Conservation (phyloP, 2,888 invertebrate species). For the Mimumesa dahlbomi region DNA sequence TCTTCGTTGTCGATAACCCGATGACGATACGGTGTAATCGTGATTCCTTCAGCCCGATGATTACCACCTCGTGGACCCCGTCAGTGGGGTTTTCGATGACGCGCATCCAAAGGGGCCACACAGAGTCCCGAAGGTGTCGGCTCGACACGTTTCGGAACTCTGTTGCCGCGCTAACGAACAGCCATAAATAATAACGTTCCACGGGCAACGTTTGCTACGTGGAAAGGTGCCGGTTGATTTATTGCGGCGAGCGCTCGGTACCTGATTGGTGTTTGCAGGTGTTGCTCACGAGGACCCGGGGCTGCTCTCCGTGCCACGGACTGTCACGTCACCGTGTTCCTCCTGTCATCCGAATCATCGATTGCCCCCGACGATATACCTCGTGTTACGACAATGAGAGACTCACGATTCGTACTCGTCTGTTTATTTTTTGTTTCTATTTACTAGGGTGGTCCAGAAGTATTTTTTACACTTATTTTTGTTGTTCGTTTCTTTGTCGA, state of each 20-base stretch:
- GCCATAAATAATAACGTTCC: slow-evolving; percentile 71
- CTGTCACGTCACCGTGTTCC: slow-evolving; percentile 53
- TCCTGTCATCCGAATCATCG: slow-evolving; percentile 44
- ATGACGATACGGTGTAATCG: slow-evolving; percentile 31
- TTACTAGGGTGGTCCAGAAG: too few relatives aligned
- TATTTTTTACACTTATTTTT: too few relatives aligned
- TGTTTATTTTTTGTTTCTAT: too few relatives aligned
- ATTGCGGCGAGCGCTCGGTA: slow-evolving; percentile 58
- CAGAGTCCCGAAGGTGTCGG: slow-evolving; percentile 56
- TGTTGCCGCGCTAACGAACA: slow-evolving; percentile 72
- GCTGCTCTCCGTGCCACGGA: slow-evolving; percentile 26
- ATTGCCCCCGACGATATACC: too few relatives aligned
- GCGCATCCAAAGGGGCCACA: slow-evolving; percentile 58
- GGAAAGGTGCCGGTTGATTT: slow-evolving; percentile 71
- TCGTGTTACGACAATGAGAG: too few relatives aligned
- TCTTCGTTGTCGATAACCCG: slow-evolving; percentile 46
- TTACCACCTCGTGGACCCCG: slow-evolving; percentile 34
- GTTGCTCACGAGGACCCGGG: slow-evolving; percentile 42
- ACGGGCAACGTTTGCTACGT: slow-evolving; percentile 54
- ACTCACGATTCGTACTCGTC: too few relatives aligned
- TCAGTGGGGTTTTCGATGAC: slow-evolving; percentile 53
- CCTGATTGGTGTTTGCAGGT: slow-evolving; percentile 71
- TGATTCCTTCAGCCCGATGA: slow-evolving; percentile 47
- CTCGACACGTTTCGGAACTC: slow-evolving; percentile 64
- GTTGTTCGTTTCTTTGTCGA: too few relatives aligned